Percentiles rank a stretch among this genome's conserved stretches.
Conservation (phyloP, 2,888 invertebrate species). For the Byasa hedistus region DNA sequence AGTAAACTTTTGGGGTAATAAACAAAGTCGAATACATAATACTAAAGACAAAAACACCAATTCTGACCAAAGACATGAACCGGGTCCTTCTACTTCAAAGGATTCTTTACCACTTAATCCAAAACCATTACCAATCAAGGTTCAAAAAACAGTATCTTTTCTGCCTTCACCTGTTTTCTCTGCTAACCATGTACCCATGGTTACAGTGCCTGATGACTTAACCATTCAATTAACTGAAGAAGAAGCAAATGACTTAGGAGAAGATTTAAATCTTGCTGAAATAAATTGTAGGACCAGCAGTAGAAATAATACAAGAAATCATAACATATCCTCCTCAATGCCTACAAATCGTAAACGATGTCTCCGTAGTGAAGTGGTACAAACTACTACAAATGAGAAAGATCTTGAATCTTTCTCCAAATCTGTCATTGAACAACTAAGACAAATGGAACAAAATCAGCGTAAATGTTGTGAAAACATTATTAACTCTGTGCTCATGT, state of each 20-base stretch:
- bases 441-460: constrained; percentile 74
- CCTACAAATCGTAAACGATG: constrained; percentile 54
- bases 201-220: constrained; percentile 73
- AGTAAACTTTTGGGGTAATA: constrained; percentile 74
- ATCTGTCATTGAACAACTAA: constrained; percentile 71
- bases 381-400: constrained; percentile 56
- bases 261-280: constrained; percentile 62
- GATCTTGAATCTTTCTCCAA: constrained; percentile 74
- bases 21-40: constrained; percentile 52
- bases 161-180: constrained; percentile 68
- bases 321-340: constrained; percentile 33
- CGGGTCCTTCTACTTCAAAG: constrained; percentile 47
- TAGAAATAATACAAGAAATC: constrained; percentile 33
- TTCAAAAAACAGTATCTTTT: constrained; percentile 69
- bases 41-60: constrained; percentile 45
- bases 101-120: constrained; percentile 43
- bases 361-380: constrained; percentile 44
- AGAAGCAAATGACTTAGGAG: constrained; percentile 66
- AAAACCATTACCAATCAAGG: constrained; percentile 56
- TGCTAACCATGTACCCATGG: constrained; percentile 73
- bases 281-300: constrained; percentile 44
- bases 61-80: constrained; percentile 53
- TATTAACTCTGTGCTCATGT: constrained; percentile 74
- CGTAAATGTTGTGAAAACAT: constrained; percentile 75
- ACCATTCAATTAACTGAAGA: constrained; percentile 75